phyloP scores from a whole-genome alignment of 2,888 invertebrate genomes.

The Zygogramma bicolorata region DNA sequence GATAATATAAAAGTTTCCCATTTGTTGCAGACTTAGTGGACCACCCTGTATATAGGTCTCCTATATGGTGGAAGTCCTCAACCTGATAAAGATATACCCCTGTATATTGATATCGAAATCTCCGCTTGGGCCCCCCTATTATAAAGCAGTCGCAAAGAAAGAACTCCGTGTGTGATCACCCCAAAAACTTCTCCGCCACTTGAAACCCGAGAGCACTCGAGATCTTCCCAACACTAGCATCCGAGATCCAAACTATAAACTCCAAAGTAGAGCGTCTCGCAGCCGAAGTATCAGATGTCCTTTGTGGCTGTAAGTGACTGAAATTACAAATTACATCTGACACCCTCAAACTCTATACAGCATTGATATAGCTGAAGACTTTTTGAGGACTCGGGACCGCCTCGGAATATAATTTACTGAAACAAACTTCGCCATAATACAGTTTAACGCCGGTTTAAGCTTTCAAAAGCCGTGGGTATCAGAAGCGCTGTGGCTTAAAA shows the following conservation, averaged over 20 bases:
- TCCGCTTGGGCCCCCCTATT: too few relatives aligned
- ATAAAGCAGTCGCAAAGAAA: too few relatives aligned
- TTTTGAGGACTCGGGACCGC: background rate
- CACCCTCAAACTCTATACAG: background rate
- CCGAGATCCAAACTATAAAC: background rate
- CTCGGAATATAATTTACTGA: background rate
- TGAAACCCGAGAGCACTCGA: background rate
- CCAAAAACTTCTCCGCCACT: background rate
- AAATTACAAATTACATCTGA: slow-evolving; percentile 5
- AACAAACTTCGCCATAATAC: slow-evolving; percentile 4
- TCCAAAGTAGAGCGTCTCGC: background rate
- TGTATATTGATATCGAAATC: too few relatives aligned
- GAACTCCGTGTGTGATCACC: background rate
- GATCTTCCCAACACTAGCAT: background rate
- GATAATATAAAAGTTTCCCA: too few relatives aligned
- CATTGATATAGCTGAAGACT: slow-evolving; percentile 11
- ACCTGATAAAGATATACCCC: too few relatives aligned
- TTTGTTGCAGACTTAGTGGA: too few relatives aligned
- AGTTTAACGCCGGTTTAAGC: slow-evolving; percentile 19
- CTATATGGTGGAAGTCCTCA: too few relatives aligned
- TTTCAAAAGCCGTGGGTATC: background rate
- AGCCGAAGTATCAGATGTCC: background rate
- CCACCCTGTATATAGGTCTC: too few relatives aligned
- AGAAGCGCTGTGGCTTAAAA: background rate
- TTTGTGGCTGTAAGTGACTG: background rate